Evolutionary conservation across 2,888 invertebrate genomes (phyloP).

Genomic region (Hymenopus coronatus): DNA sequence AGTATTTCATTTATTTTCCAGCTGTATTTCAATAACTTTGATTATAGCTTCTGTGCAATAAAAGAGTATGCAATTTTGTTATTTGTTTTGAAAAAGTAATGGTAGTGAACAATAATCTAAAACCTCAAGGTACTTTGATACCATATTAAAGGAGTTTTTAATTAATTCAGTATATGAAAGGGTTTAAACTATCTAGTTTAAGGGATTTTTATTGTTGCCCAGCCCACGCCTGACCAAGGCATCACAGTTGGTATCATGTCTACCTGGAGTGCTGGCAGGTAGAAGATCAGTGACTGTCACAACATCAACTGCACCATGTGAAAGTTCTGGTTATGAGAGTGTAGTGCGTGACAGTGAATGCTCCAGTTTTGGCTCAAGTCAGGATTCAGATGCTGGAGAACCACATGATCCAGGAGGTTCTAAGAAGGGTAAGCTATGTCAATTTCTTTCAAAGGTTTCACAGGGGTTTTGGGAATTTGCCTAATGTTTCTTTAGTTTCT

Average conservation of each 20-base stretch:
- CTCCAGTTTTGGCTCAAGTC: constrained; percentile 74
- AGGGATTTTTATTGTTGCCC: neutral
- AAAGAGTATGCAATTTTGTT: neutral
- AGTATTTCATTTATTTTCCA: neutral
- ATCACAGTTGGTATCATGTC: constrained; percentile 2
- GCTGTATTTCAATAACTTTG: neutral
- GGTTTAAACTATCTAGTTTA: neutral
- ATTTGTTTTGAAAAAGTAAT: neutral
- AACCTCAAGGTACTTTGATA: no score
- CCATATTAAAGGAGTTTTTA: no score
- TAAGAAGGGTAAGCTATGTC: neutral
- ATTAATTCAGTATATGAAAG: neutral
- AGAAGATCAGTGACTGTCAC: neutral
- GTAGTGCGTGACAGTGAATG: constrained; percentile 86
- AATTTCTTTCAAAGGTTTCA: neutral
- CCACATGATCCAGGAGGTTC: constrained; percentile 9
- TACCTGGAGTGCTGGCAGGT: neutral
- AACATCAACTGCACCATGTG: constrained; percentile 41
- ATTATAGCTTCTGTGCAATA: neutral
- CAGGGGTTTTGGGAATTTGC: no score
- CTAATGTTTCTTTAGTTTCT: no score
- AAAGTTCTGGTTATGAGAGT: constrained; percentile 86
- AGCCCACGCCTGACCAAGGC: constrained; percentile 17
- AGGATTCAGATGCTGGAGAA: constrained; percentile 29
- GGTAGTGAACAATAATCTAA: neutral